Base-by-base conservation (phyloP, 2,113 vertebrate genomes). In the Lates calcarifer region DNA sequence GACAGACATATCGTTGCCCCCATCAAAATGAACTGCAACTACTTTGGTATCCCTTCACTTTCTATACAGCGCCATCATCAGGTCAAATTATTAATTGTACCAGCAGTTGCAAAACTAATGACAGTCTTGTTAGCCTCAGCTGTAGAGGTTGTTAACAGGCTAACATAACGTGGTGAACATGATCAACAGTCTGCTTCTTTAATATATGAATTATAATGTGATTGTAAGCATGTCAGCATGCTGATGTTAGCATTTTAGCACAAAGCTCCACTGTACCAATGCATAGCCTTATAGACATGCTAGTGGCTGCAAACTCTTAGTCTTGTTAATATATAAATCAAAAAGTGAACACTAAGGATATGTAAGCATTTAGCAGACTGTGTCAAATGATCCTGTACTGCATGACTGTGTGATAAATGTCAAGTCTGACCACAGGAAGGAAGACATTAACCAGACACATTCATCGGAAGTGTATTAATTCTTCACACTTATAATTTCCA, bases 401-500 rank as follows among this genome's bases (percentile, higher is more conserved):
- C 71, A 62, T 1, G 29, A 15, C 26, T 51, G 35, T 45, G 43
- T 55, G 39, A 51, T 73, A 45, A 74, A 89, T 81, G 47, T 24
- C 7, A 67, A 17, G 13, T 22, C 60, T 31, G 9, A 12, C 22
- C 2, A 6, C 73, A 79, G 80, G 78, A 88, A 82, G 72, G 75
- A 89, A 82, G 63, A 67, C n/a, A 20, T 55, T 33, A 60, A 35
- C 15, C 58, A 69, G 17, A 29, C 39, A 57, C 49, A 64, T 71
- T 57, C 35, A 81, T 35, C 73, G 68, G 84, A 90, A 45, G 45
- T 8, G 29, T 31, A 22, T 7, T 17, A 29, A 65, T 18, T 5
- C 29, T 39, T 69, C 33, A 66, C 49, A 37, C 10, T 1, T 43
- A 8, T 62, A 12, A 60, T 35, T 22, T 62, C 15, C 14, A 0